A percentile compares a stretch with the other conserved stretches of the same genome.
phyloP scores from a whole-genome alignment of 1,140 invertebrate genomes.

The Tribolium madens region DNA sequence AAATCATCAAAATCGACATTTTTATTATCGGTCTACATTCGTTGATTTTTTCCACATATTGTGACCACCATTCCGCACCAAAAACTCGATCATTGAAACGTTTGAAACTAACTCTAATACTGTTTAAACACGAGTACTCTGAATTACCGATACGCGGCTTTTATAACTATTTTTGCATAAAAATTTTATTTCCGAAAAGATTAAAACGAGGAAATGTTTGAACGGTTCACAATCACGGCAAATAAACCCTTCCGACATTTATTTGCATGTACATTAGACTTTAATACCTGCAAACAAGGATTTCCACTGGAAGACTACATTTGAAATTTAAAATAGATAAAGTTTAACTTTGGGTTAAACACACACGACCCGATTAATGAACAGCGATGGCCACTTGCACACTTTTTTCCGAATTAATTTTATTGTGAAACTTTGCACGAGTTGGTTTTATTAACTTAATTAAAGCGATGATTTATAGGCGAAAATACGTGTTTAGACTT shows the following conservation, averaged over 20 bases:
- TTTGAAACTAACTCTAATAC: background rate
- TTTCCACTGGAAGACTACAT: slow-evolving; percentile 6
- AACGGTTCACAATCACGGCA: slow-evolving; percentile 8
- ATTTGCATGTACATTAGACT: slow-evolving; percentile 34
- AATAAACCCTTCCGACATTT: slow-evolving; percentile 34
- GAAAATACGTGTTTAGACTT: slow-evolving; percentile 26
- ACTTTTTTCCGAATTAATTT: slow-evolving; percentile 23
- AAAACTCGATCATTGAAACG: background rate
- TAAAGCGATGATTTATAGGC: slow-evolving; percentile 5
- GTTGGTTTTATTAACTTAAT: slow-evolving; percentile 14
- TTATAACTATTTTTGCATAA: background rate
- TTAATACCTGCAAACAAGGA: slow-evolving; percentile 34
- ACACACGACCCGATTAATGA: background rate
- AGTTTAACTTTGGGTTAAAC: slow-evolving; percentile 1
- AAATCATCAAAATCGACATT: background rate
- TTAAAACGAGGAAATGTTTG: slow-evolving; percentile 5
- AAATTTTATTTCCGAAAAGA: background rate
- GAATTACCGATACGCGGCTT: background rate
- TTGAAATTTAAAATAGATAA: slow-evolving; percentile 37
- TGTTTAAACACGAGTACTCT: background rate
- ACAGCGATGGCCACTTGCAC: background rate
- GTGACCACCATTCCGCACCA: background rate
- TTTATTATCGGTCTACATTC: background rate
- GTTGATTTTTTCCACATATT: background rate
- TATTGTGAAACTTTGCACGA: slow-evolving; percentile 3